These are phyloP conservation scores for Leptonema lineaticorne DNA, from an alignment of 1,140 invertebrate species.

Conservation along the genomic window DNA sequence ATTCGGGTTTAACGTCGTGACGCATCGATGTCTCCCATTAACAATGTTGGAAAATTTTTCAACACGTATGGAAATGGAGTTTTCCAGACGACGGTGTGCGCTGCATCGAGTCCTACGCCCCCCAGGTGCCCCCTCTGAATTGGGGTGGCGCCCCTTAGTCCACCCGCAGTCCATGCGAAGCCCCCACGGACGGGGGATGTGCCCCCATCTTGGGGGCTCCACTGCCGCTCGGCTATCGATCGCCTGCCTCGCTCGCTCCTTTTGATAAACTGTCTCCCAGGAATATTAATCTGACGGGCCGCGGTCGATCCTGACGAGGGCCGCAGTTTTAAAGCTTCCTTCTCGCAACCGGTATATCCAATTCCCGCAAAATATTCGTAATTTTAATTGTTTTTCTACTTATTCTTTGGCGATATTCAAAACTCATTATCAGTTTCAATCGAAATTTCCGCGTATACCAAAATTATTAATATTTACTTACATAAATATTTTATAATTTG, in stretches of 20 bases:
- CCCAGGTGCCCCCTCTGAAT: not conserved
- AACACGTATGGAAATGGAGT: conserved; percentile 25
- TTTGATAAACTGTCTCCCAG: conserved; percentile 36
- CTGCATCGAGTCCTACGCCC: not conserved
- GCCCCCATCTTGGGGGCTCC: conserved; percentile 11
- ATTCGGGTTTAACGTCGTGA: too few species aligned
- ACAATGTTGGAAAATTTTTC: conserved; percentile 10
- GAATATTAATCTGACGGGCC: conserved; percentile 29
- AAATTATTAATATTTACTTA: too few species aligned
- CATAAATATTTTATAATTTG: too few species aligned
- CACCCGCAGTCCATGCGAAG: not conserved
- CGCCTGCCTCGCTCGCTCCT: conserved; percentile 24
- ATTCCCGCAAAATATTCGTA: not conserved
- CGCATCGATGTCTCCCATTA: too few species aligned
- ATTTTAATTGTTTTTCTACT: too few species aligned
- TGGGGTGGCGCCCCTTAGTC: not conserved
- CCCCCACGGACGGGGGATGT: not conserved
- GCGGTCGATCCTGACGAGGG: conserved; percentile 3
- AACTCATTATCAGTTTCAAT: too few species aligned
- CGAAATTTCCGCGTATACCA: too few species aligned
- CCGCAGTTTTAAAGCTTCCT: not conserved
- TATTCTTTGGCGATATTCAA: too few species aligned
- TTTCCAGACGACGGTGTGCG: conserved; percentile 10
- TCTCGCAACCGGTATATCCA: not conserved
- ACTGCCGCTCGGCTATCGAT: conserved; percentile 27